Base-by-base conservation (phyloP, 2,113 vertebrate genomes). In the Lasiurus cinereus region DNA sequence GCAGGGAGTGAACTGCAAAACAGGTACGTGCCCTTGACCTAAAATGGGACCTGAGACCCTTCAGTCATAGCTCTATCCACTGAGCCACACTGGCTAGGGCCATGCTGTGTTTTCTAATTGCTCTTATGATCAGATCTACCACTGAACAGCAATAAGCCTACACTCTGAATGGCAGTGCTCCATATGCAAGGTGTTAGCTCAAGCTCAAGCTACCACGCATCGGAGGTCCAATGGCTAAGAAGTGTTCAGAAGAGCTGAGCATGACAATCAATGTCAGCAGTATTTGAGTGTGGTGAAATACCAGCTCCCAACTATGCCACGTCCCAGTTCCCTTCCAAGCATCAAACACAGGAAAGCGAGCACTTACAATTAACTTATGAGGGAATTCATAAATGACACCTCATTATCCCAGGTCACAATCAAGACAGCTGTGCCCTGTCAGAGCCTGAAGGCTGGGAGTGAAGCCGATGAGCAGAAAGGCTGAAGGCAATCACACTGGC, bases 361-460 rank as follows among this genome's bases (percentile, higher is more conserved):
- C 13, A 3, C 43, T 92, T 66, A 19, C 79, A 76, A 84, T 90
- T 50, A 66, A 48, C 78, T 87, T 59, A 79, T 50, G 50, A 76
- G 89, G 56, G 80, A 89, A 88, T 50, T 92, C 76, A 79, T 78
- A 86, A 90, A 79, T 74, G 84, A 74, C 90, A 96, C 70, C 56
- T 76, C 70, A 56, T 90, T 93, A 83, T 92, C 83, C 70, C 84
- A 52, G 84, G 76, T 94, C 88, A 89, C 16, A 96, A 83, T n/a
- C 79, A 89, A 94, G 33, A 78, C 33, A 79, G 50, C 33, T 22
- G 64, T 79, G 59, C 74, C 52, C 18, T 54, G 5, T 19, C 52
- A 18, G 14, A 0, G 5, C 18, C 52, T 19, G 5, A 54, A 54
- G 52, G 52, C 52, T 54, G 52, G 13, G 52, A 54, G 52, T 15